A percentile compares a stretch with the other conserved stretches of the same genome.
Conservation (phyloP, 2,888 invertebrate species). For the Unio pictorum region DNA sequence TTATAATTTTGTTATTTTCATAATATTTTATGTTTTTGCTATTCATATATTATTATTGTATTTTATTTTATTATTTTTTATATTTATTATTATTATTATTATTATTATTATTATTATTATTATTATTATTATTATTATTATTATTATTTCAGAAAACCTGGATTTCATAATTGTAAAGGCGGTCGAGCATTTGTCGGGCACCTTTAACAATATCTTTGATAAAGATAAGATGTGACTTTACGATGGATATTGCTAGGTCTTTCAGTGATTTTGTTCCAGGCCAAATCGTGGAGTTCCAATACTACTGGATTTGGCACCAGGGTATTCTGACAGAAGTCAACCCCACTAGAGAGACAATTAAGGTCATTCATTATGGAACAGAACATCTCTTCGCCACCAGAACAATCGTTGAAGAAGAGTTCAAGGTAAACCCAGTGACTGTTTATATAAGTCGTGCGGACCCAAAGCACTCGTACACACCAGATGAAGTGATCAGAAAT, state of each 20-base stretch:
- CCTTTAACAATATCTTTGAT: too few species aligned
- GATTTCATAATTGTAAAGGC: too few species aligned
- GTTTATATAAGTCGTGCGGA: slow-evolving; percentile 9
- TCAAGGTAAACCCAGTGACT: slow-evolving; percentile 7
- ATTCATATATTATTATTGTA: too few species aligned
- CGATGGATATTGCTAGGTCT: not conserved
- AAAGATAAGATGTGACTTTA: too few species aligned
- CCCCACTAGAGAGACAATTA: slow-evolving; percentile 9
- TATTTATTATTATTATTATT: too few species aligned
- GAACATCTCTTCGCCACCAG: slow-evolving; percentile 15
- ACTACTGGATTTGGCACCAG: slow-evolving; percentile 16
- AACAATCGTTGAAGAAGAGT: slow-evolving; percentile 17
- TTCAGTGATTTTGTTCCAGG: slow-evolving; percentile 21
- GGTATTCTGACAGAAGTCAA: slow-evolving; percentile 15
- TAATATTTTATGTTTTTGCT: too few species aligned
- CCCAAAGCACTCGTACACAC: slow-evolving; percentile 5
- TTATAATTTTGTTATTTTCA: too few species aligned
- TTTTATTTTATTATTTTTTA: too few species aligned
- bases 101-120: too few species aligned
- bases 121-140: too few species aligned
- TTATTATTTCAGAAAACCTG: too few species aligned
- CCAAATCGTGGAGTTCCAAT: slow-evolving; percentile 15
- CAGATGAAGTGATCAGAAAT: slow-evolving; percentile 5
- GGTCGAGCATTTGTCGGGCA: too few species aligned
- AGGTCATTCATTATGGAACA: slow-evolving; percentile 28